A percentile compares a stretch with the other conserved stretches of the same genome.
Evolutionary conservation across 2,113 vertebrate species (phyloP).

Genomic region (Dunckerocampus dactyliophorus): DNA sequence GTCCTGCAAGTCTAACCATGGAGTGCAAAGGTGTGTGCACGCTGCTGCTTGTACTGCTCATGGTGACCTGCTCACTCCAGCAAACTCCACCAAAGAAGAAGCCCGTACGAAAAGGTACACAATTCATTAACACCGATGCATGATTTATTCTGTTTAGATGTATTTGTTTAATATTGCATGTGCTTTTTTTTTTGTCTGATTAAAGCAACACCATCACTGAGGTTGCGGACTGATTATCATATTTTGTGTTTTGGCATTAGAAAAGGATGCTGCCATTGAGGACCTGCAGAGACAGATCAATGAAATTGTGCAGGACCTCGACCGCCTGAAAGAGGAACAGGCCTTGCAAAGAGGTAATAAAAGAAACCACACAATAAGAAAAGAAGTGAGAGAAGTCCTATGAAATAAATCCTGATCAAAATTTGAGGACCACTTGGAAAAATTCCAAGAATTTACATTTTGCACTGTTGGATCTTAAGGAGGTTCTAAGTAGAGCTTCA

Average conservation of each 20-base stretch:
- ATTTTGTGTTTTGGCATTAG: slow-evolving; percentile 27
- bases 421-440: no score
- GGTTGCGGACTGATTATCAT: neutral
- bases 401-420: no score
- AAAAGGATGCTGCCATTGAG: slow-evolving; percentile 72
- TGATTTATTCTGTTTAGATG: neutral
- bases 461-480: no score
- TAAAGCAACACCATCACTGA: neutral
- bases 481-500: no score
- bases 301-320: slow-evolving; percentile 79
- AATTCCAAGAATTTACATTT: no score
- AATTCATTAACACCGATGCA: neutral
- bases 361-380: no score
- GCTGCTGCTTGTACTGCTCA: slow-evolving; percentile 73
- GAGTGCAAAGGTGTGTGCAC: slow-evolving; percentile 67
- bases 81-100: slow-evolving; percentile 60
- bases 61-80: slow-evolving; percentile 65
- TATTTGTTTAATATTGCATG: neutral
- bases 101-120: slow-evolving; percentile 80
- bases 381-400: no score
- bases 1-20: slow-evolving; percentile 69
- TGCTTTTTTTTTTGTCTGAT: neutral
- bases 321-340: slow-evolving; percentile 87
- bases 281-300: slow-evolving; percentile 81
- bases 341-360: slow-evolving; percentile 84